phyloP scores from a whole-genome alignment of 2,888 invertebrate genomes.

The Parapristionchus giblindavisi region DNA sequence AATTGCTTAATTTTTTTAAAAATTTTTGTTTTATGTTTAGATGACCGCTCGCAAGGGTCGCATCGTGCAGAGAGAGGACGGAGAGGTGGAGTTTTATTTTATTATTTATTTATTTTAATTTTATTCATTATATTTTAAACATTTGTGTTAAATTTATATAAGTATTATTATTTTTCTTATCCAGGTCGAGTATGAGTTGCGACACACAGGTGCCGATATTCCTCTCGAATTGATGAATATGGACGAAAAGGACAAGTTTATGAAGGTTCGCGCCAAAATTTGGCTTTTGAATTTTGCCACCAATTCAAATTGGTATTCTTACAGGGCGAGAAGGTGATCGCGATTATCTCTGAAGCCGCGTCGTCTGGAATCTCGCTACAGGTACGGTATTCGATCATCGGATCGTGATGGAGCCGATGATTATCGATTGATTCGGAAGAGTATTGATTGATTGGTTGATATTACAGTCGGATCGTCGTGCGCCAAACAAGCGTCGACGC shows the following conservation, averaged over 20 bases:
- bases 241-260: conserved; percentile 84
- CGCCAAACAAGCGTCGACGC: conserved; percentile 87
- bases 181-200: conserved; percentile 46
- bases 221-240: conserved; percentile 96
- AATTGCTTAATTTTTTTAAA: no score
- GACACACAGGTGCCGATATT: conserved; percentile 82
- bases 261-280: conserved; percentile 81
- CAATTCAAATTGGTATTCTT: conserved; percentile 1
- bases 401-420: background rate
- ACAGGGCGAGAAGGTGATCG: conserved; percentile 77
- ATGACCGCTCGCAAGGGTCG: conserved; percentile 96
- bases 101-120: no score
- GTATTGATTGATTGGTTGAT: background rate
- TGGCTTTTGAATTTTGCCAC: no score
- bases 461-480: conserved; percentile 88
- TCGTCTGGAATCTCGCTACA: conserved; percentile 91
- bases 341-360: conserved; percentile 98
- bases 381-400: conserved; percentile 12
- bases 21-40: no score
- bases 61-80: conserved; percentile 84
- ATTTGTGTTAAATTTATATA: background rate
- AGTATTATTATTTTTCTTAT: background rate
- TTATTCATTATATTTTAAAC: background rate
- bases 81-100: conserved; percentile 73
- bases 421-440: background rate